Conservation (phyloP, 2,888 invertebrate species). For the Sclerodermus sp. region DNA sequence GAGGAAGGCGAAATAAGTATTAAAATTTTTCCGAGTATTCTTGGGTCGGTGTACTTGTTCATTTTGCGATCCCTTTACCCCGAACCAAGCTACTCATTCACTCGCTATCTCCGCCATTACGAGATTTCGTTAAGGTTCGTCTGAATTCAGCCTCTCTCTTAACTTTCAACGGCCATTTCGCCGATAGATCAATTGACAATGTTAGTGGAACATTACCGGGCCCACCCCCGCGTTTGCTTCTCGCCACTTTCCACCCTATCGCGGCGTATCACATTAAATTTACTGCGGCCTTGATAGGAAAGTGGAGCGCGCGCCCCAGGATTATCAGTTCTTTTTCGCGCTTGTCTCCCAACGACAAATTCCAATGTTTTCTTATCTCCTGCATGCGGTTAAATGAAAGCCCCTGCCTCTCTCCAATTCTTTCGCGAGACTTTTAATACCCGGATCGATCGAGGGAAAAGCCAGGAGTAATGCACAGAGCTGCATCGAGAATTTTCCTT, state of each 20-base stretch:
- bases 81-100: constrained; percentile 33
- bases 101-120: constrained; percentile 47
- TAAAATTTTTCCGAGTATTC: too few species aligned
- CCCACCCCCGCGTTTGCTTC: constrained; percentile 7
- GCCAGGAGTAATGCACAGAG: too few species aligned
- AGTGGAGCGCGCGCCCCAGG: constrained; percentile 38
- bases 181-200: constrained; percentile 50
- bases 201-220: constrained; percentile 41
- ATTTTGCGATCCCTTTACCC: constrained; percentile 8
- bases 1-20: too few species aligned
- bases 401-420: background rate
- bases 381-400: background rate
- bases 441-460: too few species aligned
- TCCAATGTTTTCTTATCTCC: constrained; percentile 12
- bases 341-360: constrained; percentile 40
- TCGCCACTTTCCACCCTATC: constrained; percentile 35
- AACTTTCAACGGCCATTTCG: constrained; percentile 20
- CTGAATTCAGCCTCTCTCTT: constrained; percentile 27
- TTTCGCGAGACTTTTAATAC: too few species aligned
- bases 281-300: constrained; percentile 49
- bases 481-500: too few species aligned
- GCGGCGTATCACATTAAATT: constrained; percentile 47
- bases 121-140: constrained; percentile 45
- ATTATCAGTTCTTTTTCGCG: constrained; percentile 38
- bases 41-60: background rate